Evolutionary conservation across 2,113 vertebrate genomes (phyloP).

Genomic region (Parotia lawesii): DNA sequence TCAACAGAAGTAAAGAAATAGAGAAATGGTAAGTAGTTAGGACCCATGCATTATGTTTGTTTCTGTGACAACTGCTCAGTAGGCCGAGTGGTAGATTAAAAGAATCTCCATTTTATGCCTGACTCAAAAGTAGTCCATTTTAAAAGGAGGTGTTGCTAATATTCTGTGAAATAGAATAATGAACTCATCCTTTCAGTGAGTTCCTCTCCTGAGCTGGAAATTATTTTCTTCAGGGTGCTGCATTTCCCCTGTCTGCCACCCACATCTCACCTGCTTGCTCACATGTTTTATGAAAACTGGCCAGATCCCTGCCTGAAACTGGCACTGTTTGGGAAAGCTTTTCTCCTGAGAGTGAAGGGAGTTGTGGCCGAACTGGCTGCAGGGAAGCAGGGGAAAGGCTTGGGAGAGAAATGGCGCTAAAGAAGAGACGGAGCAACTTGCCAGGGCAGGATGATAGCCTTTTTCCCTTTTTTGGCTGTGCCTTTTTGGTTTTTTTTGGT

Average conservation of each 20-base stretch:
- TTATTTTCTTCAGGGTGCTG: neutral
- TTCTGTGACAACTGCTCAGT: neutral
- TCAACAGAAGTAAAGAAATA: neutral
- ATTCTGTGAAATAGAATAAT: neutral
- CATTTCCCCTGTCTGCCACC: neutral
- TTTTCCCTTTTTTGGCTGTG: neutral
- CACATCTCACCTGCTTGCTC: neutral
- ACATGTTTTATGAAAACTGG: neutral
- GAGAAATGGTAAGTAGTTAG: neutral
- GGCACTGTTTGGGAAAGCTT: neutral
- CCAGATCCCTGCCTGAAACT: accelerated
- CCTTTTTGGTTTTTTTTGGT: neutral
- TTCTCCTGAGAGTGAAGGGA: neutral
- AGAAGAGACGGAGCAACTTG: neutral
- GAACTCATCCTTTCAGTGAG: neutral
- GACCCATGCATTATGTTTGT: neutral
- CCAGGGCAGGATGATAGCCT: neutral
- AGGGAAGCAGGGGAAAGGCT: neutral
- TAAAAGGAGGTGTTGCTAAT: neutral
- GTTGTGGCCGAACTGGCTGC: neutral
- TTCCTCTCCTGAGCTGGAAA: neutral
- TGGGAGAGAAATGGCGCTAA: neutral
- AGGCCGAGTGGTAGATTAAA: neutral
- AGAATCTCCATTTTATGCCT: neutral
- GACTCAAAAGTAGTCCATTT: neutral